Evolutionary conservation across 2,888 invertebrate species (phyloP), one percentile per base, ranked within the genome.

Genomic region (Strigamia maritima): DNA sequence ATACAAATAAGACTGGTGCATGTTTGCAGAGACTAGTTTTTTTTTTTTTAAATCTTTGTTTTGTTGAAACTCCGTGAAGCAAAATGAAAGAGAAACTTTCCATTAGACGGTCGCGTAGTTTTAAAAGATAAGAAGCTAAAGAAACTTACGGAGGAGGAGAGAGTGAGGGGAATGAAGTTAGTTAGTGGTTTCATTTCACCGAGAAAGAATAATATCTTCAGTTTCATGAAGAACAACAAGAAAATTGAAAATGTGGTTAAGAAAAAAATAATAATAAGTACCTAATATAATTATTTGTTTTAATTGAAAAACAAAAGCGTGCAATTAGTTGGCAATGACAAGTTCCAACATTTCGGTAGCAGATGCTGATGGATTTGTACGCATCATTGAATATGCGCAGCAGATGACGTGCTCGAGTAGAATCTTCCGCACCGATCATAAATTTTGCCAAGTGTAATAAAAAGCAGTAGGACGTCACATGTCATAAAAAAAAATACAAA

Each of bases 301-400:
- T 44, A 44, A 12, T 44, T 44, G 10, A 44, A 44, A 44, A 44
- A 16, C 14, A 44, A 44, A 44, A 44, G 8, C 35, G 35, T 35
- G 35, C 35, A 35, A 35, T n/a, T 22, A 22, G 60, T 65, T 65
- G 19, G 19, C 60, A 19, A 12, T 7, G 60, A 65, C 60, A 12
- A 12, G 0, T 12, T 24, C 22, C 10, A 7, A 65, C 22, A 65
- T 65, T 65, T 16, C 60, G 19, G 60, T 24, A 65, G 60, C 60
- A 65, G 60, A 65, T 65, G 60, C 6, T 24, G 60, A 24, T 19
- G 60, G 60, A 65, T 65, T 65, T 65, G 60, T 65, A 12, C 24
- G 60, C 49, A 8, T n/a, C 60, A 65, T 65, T 65, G 60, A 65
- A 65, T 65, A 65, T 65, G 60, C 60, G 60, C 60, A 19, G 22